A percentile compares a stretch with the other conserved stretches of the same genome.
Evolutionary conservation across 2,888 invertebrate species (phyloP).

Genomic region (Pachydiplax longipennis): DNA sequence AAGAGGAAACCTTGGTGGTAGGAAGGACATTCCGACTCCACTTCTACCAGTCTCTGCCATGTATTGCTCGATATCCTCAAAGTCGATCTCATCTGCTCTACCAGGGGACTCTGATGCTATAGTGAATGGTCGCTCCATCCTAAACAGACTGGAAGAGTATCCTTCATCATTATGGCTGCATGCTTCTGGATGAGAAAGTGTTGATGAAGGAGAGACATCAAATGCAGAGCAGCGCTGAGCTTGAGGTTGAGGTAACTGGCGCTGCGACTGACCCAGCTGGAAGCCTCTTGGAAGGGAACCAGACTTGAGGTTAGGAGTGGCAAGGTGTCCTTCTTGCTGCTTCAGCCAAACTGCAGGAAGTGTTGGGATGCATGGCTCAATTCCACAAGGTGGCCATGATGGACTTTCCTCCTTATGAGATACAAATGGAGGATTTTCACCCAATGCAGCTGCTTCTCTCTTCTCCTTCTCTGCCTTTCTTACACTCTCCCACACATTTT

Average conservation of each 20-base stretch:
- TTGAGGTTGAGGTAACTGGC: constrained; percentile 26
- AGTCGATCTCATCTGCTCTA: constrained; percentile 66
- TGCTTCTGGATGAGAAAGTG: not conserved
- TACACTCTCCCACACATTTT: constrained; percentile 58
- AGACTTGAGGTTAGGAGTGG: constrained; percentile 72
- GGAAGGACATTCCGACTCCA: constrained; percentile 12
- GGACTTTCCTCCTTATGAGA: constrained; percentile 50
- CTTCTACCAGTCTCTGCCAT: constrained; percentile 47
- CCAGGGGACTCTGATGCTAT: constrained; percentile 72
- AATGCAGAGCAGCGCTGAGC: not conserved
- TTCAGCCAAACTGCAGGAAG: constrained; percentile 76
- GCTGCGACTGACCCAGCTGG: constrained; percentile 69
- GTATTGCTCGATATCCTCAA: constrained; percentile 71
- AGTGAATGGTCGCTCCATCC: constrained; percentile 72
- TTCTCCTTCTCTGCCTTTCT: constrained; percentile 30
- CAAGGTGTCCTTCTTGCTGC: constrained; percentile 73
- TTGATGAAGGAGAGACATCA: not conserved
- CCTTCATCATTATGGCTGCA: not conserved
- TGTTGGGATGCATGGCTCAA: constrained; percentile 64
- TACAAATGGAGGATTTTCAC: not conserved
- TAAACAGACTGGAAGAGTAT: constrained; percentile 59
- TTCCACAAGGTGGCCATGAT: constrained; percentile 52
- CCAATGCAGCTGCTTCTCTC: not conserved
- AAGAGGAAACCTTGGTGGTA: constrained; percentile 9
- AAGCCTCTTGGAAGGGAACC: constrained; percentile 82